Evolutionary conservation across 2,888 invertebrate species (phyloP).

Genomic region (Chesias legatella): DNA sequence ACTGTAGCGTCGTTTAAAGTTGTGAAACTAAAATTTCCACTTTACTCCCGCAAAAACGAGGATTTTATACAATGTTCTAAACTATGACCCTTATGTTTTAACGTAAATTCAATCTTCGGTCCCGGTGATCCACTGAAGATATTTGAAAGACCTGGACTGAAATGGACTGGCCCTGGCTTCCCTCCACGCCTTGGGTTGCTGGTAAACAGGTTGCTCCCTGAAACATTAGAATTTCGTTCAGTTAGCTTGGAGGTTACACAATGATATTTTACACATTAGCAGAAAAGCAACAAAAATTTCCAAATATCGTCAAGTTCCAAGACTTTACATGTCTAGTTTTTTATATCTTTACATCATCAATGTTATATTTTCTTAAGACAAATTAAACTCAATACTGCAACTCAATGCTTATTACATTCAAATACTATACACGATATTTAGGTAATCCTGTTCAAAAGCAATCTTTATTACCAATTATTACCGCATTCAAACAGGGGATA

Average conservation of each 20-base stretch:
- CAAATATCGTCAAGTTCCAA: too few species aligned
- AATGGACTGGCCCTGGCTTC: constrained; percentile 65
- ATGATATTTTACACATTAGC: too few species aligned
- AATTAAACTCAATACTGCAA: too few species aligned
- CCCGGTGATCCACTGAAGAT: constrained; percentile 78
- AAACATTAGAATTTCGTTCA: constrained; percentile 32
- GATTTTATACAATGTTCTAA: constrained; percentile 9
- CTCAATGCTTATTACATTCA: too few species aligned
- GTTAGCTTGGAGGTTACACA: not conserved
- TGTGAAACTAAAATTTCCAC: not conserved
- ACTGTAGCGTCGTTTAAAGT: not conserved
- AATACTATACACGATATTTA: too few species aligned
- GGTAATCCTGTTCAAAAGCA: too few species aligned
- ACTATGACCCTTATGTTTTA: constrained; percentile 6
- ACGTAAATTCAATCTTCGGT: constrained; percentile 60
- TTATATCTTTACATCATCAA: too few species aligned
- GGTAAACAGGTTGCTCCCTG: constrained; percentile 71
- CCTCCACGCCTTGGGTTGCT: constrained; percentile 53
- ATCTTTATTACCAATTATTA: too few species aligned
- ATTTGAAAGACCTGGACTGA: constrained; percentile 78
- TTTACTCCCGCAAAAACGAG: not conserved
- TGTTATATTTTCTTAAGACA: too few species aligned
- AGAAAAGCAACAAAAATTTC: too few species aligned
- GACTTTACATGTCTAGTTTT: too few species aligned
- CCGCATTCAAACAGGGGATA: too few species aligned